phyloP scores from a whole-genome alignment of 2,888 invertebrate species.

The Leptinotarsa juncta region DNA sequence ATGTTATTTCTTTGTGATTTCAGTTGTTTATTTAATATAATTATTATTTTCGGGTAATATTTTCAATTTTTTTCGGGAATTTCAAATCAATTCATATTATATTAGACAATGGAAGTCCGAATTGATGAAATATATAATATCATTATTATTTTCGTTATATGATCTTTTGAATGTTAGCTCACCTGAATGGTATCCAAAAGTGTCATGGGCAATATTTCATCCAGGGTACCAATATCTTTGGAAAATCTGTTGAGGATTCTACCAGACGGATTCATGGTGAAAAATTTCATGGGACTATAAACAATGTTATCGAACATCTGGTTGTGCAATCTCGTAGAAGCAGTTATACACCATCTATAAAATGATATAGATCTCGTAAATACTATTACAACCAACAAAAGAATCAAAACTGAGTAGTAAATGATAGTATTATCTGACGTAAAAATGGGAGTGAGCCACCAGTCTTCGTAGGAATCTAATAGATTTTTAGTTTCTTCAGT shows the following conservation, averaged over 20 bases:
- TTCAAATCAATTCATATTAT: no score
- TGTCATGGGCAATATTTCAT: conserved; percentile 68
- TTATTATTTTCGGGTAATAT: no score
- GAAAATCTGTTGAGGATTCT: conserved; percentile 78
- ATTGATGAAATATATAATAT: no score
- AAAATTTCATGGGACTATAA: conserved; percentile 75
- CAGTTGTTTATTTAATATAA: no score
- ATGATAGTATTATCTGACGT: conserved; percentile 13
- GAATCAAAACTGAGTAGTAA: conserved; percentile 31
- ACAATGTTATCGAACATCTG: conserved; percentile 70
- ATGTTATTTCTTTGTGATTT: no score
- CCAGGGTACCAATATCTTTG: conserved; percentile 75
- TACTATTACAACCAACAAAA: conserved; percentile 53
- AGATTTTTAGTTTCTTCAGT: background rate
- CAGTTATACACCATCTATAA: conserved; percentile 68
- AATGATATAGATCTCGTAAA: conserved; percentile 68
- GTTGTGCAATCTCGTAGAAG: conserved; percentile 71
- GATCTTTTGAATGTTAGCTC: conserved; percentile 18
- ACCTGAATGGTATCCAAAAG: conserved; percentile 68
- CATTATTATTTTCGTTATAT: no score
- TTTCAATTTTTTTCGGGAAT: no score
- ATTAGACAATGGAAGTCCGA: no score
- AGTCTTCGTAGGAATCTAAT: background rate
- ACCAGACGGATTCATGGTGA: conserved; percentile 75
- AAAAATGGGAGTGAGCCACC: conserved; percentile 32